Percentiles rank a stretch among this genome's conserved stretches.
Evolutionary conservation across 2,888 invertebrate genomes (phyloP).

Genomic region (Chloroclystis v-ata): DNA sequence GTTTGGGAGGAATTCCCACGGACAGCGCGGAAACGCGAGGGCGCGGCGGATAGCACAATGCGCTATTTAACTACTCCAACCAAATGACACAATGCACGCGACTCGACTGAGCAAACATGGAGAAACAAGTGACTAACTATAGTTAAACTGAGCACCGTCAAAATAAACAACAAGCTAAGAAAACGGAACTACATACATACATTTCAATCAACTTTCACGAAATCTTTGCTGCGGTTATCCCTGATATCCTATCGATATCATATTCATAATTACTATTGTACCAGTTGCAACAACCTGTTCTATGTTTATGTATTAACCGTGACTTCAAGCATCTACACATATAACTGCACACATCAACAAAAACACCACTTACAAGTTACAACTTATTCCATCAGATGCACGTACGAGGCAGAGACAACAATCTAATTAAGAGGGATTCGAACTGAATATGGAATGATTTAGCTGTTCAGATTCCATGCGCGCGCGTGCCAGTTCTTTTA

Average conservation of each 20-base stretch:
- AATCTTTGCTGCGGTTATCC: no score
- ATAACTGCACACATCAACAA: no score
- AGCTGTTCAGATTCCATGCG: conserved; percentile 47
- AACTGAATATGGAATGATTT: conserved; percentile 46
- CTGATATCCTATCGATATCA: no score
- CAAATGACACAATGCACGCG: conserved; percentile 37
- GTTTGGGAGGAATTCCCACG: conserved; percentile 22
- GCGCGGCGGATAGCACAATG: conserved; percentile 55
- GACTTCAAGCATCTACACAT: background rate
- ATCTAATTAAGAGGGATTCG: conserved; percentile 46
- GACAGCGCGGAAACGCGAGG: conserved; percentile 45
- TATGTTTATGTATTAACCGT: no score
- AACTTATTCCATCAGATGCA: conserved; percentile 37
- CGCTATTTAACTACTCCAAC: conserved; percentile 37
- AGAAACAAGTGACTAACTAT: conserved; percentile 19
- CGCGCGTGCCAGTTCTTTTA: conserved; percentile 38
- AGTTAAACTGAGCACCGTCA: no score
- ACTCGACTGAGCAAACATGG: conserved; percentile 23
- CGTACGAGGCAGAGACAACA: conserved; percentile 38
- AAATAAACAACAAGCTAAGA: no score
- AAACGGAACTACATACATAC: no score
- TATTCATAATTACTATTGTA: no score
- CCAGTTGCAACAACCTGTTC: no score
- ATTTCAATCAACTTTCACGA: no score
- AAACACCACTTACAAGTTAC: conserved; percentile 37